Evolutionary conservation across 2,113 vertebrate genomes (phyloP).

Genomic region (Phrynosoma blainvillii): DNA sequence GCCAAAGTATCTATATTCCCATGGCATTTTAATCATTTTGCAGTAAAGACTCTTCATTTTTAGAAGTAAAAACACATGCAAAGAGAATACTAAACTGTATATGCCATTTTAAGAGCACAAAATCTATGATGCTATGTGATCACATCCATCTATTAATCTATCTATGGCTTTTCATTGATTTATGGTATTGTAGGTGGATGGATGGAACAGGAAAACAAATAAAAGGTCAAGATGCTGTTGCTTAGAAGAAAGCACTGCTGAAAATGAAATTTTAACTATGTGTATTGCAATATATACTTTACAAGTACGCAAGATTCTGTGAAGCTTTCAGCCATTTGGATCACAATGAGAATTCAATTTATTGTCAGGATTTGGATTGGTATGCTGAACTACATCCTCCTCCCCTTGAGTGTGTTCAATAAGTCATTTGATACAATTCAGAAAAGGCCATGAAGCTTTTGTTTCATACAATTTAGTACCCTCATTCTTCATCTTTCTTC

Average conservation of each 20-base stretch:
- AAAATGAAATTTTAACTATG: neutral
- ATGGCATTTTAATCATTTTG: neutral
- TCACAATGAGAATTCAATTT: neutral
- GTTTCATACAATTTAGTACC: neutral
- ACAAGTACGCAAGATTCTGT: neutral
- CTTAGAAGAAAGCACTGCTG: neutral
- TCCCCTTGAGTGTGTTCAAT: neutral
- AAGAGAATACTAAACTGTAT: neutral
- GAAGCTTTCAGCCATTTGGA: neutral
- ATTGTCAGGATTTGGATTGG: neutral
- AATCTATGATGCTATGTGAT: slow-evolving; percentile 5
- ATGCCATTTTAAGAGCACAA: neutral
- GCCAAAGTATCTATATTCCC: neutral
- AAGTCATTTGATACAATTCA: neutral
- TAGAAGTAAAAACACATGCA: neutral
- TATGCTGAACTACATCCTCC: neutral
- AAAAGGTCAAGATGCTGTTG: neutral
- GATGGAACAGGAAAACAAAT: neutral
- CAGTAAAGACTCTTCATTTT: slow-evolving; percentile 2
- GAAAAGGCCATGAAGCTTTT: neutral
- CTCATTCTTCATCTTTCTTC: neutral
- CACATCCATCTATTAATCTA: neutral
- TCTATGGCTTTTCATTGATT: neutral
- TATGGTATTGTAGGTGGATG: neutral
- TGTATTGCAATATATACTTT: neutral